These are phyloP conservation scores for Channa argus DNA, from an alignment of 2,113 vertebrate species.

Conservation along the genomic window DNA sequence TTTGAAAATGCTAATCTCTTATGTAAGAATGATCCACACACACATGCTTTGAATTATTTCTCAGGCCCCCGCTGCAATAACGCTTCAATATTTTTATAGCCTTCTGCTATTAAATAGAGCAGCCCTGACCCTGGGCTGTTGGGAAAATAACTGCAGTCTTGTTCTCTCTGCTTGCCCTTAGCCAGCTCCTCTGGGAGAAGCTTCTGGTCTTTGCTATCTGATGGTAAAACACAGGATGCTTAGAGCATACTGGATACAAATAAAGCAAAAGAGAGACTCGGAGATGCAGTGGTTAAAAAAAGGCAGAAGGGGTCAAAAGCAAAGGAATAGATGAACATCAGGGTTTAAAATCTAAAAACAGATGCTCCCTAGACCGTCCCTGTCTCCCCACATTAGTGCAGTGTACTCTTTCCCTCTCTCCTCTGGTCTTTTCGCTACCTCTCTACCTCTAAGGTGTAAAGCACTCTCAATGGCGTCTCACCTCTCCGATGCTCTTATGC, in stretches of 20 bases:
- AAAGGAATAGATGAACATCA: slow-evolving; percentile 28
- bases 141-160: slow-evolving; percentile 42
- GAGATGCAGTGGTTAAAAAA: not conserved
- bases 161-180: slow-evolving; percentile 20
- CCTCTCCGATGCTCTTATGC: not conserved
- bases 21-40: slow-evolving; percentile 43
- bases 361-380: slow-evolving; percentile 63
- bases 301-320: slow-evolving; percentile 18
- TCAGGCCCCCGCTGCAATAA: slow-evolving; percentile 49
- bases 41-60: slow-evolving; percentile 64
- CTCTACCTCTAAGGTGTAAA: not conserved
- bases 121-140: slow-evolving; percentile 33
- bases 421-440: slow-evolving; percentile 16
- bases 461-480: not conserved
- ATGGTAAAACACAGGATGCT: slow-evolving; percentile 31
- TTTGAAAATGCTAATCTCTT: slow-evolving; percentile 44
- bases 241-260: slow-evolving; percentile 16
- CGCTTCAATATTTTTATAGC: slow-evolving; percentile 62
- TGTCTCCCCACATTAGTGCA: slow-evolving; percentile 72
- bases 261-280: slow-evolving; percentile 15
- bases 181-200: slow-evolving; percentile 35
- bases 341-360: slow-evolving; percentile 68
- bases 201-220: slow-evolving; percentile 39
- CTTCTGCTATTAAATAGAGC: slow-evolving; percentile 37
- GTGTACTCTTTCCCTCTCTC: slow-evolving; percentile 29